Evolutionary conservation across 2,797 vertebrate species (phyloP), one percentile per base, ranked within the genome.

Genomic region (Delichon dasypus): DNA sequence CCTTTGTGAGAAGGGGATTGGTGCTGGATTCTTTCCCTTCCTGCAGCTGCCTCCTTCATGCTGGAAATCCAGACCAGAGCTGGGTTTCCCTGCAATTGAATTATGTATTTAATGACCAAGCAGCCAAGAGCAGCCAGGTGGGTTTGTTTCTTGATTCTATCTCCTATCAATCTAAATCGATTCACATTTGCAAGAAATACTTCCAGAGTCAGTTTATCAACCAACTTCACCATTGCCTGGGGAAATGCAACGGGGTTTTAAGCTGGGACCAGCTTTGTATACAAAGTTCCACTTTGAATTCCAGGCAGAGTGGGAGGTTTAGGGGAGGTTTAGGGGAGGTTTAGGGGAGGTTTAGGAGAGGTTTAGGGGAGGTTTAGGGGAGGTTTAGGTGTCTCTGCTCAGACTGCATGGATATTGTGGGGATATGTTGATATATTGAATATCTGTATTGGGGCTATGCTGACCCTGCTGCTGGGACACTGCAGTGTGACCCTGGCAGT

Each of bases 171-270:
- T 80, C 80, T 71, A n/a, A 92, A 95, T 64, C n/a, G 23, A 87
- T 94, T 57, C 75, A 77, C 54, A 57, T 44, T 73, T 90, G 78
- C 54, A 74, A 80, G 74, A 79, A 95, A 82, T 36, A 40, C 42
- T 88, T 83, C 53, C 76, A 81, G 79, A 93, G 65, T 79, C 40
- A 71, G 90, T 96, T 93, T 87, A 74, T 82, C 67, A 30, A 90
- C 45, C 36, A 74, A 21, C 34, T 89, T 73, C 77, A 34, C n/a
- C 60, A 53, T 55, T 64, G 55, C 60, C 44, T 5, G 11, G 65
- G 88, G 71, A 89, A 90, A 90, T 85, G 29, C 71, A 25, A 2
- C 23, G 60, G 44, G 25, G 13, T 73, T 95, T 77, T 57, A 50
- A 71, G 67, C 5, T 88, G 88, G 57, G 64, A 76, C 27, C 32